Conservation (phyloP, 2,797 vertebrate species). For the Cuculus canorus region DNA sequence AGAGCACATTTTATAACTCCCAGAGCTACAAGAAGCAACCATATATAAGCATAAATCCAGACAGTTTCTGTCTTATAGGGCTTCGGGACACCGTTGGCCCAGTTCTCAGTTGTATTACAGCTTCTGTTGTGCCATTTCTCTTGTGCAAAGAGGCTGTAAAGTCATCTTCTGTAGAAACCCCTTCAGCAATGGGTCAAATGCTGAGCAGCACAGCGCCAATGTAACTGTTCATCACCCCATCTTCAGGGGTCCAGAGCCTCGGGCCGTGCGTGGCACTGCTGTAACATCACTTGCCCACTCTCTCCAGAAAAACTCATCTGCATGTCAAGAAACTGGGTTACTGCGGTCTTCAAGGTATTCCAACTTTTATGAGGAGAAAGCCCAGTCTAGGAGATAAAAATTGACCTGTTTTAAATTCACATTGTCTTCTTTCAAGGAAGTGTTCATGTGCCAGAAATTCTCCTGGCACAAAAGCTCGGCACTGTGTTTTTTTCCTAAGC, state of each 20-base stretch:
- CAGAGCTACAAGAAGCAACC: constrained; percentile 53
- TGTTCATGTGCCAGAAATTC: not conserved
- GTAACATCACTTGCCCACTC: not conserved
- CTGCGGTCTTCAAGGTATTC: not conserved
- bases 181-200: not conserved
- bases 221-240: fast-evolving
- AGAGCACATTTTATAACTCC: constrained; percentile 34
- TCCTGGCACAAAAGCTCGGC: not conserved
- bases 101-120: constrained; percentile 25
- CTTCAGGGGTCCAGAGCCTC: not conserved
- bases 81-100: constrained; percentile 45
- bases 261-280: not conserved
- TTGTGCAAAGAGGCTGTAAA: not conserved
- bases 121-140: not conserved
- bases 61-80: constrained; percentile 1
- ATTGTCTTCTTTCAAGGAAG: not conserved
- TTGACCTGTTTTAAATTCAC: not conserved
- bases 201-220: not conserved
- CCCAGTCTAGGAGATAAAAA: not conserved
- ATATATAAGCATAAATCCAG: constrained; percentile 20
- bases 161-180: not conserved
- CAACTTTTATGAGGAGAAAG: not conserved
- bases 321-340: not conserved
- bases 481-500: not conserved
- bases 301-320: not conserved